Base-by-base conservation (phyloP, 1,140 invertebrate species). In the Micrasema longulum region DNA sequence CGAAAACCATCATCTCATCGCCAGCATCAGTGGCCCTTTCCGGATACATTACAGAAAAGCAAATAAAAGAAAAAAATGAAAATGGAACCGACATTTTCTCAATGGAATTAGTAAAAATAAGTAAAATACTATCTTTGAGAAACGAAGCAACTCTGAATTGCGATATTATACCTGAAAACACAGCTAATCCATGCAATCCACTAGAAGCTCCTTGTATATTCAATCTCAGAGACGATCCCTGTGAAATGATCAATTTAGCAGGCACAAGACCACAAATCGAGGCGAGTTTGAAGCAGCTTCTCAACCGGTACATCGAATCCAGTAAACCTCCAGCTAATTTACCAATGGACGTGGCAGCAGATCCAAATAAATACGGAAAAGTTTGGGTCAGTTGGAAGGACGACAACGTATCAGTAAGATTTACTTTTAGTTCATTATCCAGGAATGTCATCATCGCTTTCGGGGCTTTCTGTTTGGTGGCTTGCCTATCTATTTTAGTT, bases 151-250 rank as follows among this genome's bases (percentile, higher is more conserved):
- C 36, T 2, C 23, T 75, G 10, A 72, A 68, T 11, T 75, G 73
- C 47, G 41, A 36, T 20, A 16, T 52, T 0, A 23, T 12, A 26
- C 23, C 63, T 41, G 20, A 53, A 7, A 57, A 62, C 43, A 41
- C 22, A 11, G 38, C 10, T 53, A 75, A 41, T 77, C 73, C 11
- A 14, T 77, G 47, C 68, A 77, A 66, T 57, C 66, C 43, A 23
- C 63, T 45, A 11, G 20, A 45, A 47, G n/a, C 31, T 47, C 73
- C 73, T 14, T 95, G 93, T 77, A 79, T 95, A 0, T 95, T 91
- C 79, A 89, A 95, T 76, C 84, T 95, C 26, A 80, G 80, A 6
- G 80, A 86, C 16, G 93, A 95, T 83, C 93, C 93, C 0, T 95
- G 93, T 77, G 93, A 95, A 80, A 87, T 81, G 62, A 83, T 88